phyloP scores from a whole-genome alignment of 2,113 vertebrate species.

The Sylvilagus bachmani region DNA sequence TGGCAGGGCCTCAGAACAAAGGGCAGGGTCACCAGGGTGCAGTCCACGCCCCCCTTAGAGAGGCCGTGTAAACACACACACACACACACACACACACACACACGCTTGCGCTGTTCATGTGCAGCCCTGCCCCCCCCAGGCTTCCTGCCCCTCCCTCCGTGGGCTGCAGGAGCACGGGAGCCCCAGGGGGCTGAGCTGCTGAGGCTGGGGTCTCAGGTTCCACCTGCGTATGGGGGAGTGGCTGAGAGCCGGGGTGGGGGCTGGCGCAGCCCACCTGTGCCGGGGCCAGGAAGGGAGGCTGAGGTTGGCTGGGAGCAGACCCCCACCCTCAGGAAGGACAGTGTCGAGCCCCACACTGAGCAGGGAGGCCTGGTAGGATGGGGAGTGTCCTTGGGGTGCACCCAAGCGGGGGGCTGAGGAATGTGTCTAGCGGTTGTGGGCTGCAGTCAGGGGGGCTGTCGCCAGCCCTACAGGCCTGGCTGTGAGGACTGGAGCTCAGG shows the following conservation, averaged over 20 bases:
- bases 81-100: fast-evolving
- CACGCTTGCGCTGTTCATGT: too few species aligned
- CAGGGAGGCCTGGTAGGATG: not conserved
- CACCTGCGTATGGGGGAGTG: not conserved
- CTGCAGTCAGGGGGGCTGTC: not conserved
- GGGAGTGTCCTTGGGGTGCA: not conserved
- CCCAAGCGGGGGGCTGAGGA: too few species aligned
- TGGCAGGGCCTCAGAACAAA: not conserved
- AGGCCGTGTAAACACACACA: not conserved
- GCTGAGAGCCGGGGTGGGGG: not conserved
- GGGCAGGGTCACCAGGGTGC: not conserved
- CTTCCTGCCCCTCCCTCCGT: fast-evolving
- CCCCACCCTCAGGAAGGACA: not conserved
- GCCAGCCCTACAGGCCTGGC: too few species aligned
- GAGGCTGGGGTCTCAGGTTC: not conserved
- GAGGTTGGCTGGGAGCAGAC: not conserved
- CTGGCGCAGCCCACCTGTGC: not conserved
- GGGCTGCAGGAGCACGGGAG: too few species aligned
- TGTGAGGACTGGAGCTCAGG: too few species aligned
- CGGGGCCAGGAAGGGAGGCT: not conserved
- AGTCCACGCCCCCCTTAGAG: not conserved
- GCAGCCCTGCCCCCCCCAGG: not conserved
- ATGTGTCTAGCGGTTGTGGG: not conserved
- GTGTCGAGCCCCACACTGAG: too few species aligned
- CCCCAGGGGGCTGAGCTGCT: too few species aligned